Conservation (phyloP, 2,113 vertebrate species). For the Pyxicephalus adspersus region DNA sequence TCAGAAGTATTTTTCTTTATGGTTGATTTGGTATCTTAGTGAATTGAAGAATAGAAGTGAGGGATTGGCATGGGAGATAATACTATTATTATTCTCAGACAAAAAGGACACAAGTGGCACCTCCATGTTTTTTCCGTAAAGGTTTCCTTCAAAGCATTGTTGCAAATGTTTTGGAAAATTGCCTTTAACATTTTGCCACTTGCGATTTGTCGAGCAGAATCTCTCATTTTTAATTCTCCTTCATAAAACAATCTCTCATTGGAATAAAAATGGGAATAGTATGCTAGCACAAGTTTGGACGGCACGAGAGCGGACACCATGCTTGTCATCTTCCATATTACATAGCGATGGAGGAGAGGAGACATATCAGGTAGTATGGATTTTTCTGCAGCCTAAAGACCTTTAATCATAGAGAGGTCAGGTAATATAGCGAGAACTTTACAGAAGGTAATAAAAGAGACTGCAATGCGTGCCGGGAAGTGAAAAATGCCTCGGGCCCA, state of each 20-base stretch:
- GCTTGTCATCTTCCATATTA: constrained; percentile 18
- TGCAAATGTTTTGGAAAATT: too few species aligned
- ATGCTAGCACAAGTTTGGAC: background rate
- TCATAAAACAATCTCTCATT: background rate
- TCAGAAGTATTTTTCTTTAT: too few species aligned
- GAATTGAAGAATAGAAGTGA: too few species aligned
- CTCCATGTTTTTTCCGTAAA: too few species aligned
- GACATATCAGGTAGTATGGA: constrained; percentile 46
- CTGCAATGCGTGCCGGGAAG: constrained; percentile 44
- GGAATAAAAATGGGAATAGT: constrained; percentile 6
- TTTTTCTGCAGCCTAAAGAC: constrained; percentile 54
- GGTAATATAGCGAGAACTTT: constrained; percentile 48
- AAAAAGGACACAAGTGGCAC: too few species aligned
- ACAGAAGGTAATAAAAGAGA: constrained; percentile 53
- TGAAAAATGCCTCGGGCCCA: constrained; percentile 47
- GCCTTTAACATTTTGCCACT: too few species aligned
- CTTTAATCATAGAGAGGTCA: constrained; percentile 56
- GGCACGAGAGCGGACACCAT: background rate
- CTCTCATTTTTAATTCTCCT: constrained; percentile 8
- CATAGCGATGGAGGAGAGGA: constrained; percentile 1
- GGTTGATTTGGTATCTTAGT: too few species aligned
- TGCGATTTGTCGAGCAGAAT: background rate
- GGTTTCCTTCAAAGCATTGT: too few species aligned
- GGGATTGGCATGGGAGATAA: too few species aligned
- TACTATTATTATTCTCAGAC: too few species aligned